Percentiles rank a stretch among this genome's conserved stretches.
phyloP scores from a whole-genome alignment of 2,113 vertebrate species.

The Aix galericulata region DNA sequence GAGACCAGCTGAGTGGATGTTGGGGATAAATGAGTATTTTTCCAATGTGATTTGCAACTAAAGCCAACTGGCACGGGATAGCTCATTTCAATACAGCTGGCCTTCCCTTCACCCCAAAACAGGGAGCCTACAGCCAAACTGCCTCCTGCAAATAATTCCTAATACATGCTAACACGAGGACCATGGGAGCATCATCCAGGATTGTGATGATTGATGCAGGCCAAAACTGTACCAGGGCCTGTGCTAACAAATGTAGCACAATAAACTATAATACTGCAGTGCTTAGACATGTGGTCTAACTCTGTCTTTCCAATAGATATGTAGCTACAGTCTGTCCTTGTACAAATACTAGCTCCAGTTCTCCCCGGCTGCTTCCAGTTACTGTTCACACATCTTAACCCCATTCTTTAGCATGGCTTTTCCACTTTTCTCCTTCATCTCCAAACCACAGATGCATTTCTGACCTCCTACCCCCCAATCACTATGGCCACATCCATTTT shows the following conservation, averaged over 20 bases:
- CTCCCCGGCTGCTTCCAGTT: background rate
- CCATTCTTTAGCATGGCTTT: background rate
- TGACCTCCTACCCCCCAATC: background rate
- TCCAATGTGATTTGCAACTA: background rate
- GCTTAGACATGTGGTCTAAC: background rate
- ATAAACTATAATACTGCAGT: background rate
- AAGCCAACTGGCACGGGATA: background rate
- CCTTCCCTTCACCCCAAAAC: background rate
- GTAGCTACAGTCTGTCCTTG: background rate
- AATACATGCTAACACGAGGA: fast-evolving
- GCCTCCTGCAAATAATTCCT: background rate
- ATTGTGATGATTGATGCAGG: background rate
- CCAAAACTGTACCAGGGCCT: background rate
- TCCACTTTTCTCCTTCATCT: background rate
- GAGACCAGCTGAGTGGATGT: background rate
- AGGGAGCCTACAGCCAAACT: background rate
- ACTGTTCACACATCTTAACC: background rate
- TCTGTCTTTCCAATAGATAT: background rate
- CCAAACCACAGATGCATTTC: background rate
- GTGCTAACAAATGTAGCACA: background rate
- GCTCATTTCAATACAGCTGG: background rate
- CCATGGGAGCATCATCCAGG: background rate
- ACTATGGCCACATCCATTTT: background rate
- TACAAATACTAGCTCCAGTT: background rate
- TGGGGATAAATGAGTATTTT: background rate